Evolutionary conservation across 2,888 invertebrate species (phyloP).

Genomic region (Pasiphila rectangulata): DNA sequence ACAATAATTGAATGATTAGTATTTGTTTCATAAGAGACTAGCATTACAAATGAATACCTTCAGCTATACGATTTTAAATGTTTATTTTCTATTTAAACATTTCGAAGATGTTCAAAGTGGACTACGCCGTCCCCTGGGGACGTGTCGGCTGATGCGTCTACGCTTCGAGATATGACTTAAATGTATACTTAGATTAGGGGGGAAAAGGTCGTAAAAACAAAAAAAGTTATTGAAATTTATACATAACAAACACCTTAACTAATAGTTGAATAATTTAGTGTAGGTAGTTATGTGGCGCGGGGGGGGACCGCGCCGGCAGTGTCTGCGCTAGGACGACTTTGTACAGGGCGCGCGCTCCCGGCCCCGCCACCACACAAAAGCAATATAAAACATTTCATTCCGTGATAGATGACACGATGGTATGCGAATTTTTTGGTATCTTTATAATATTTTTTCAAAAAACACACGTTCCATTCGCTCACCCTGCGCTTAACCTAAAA

Average conservation of each 20-base stretch:
- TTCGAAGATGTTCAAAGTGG: slow-evolving; percentile 77
- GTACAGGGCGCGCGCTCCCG: slow-evolving; percentile 56
- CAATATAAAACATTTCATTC: slow-evolving; percentile 80
- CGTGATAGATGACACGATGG: slow-evolving; percentile 78
- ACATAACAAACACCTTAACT: slow-evolving; percentile 79
- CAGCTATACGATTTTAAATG: slow-evolving; percentile 80
- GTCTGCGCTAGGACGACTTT: slow-evolving; percentile 61
- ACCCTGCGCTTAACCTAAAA: slow-evolving; percentile 79
- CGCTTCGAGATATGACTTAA: slow-evolving; percentile 79
- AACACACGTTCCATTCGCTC: slow-evolving; percentile 78
- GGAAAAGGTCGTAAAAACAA: slow-evolving; percentile 78
- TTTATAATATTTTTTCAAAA: slow-evolving; percentile 59
- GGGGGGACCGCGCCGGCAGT: slow-evolving; percentile 41
- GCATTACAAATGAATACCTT: slow-evolving; percentile 81
- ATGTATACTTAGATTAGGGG: slow-evolving; percentile 78
- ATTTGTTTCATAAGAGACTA: slow-evolving; percentile 81
- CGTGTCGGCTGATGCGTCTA: slow-evolving; percentile 71
- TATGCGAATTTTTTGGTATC: slow-evolving; percentile 72
- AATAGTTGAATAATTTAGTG: slow-evolving; percentile 78
- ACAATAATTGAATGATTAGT: slow-evolving; percentile 81
- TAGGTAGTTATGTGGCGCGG: slow-evolving; percentile 45
- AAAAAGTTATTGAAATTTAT: slow-evolving; percentile 78
- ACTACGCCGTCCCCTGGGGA: slow-evolving; percentile 69
- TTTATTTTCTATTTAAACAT: slow-evolving; percentile 77
- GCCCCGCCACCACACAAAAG: slow-evolving; percentile 62